These are phyloP conservation scores for Eleutherodactylus coqui DNA, from an alignment of 2,797 vertebrate genomes.

Conservation along the genomic window DNA sequence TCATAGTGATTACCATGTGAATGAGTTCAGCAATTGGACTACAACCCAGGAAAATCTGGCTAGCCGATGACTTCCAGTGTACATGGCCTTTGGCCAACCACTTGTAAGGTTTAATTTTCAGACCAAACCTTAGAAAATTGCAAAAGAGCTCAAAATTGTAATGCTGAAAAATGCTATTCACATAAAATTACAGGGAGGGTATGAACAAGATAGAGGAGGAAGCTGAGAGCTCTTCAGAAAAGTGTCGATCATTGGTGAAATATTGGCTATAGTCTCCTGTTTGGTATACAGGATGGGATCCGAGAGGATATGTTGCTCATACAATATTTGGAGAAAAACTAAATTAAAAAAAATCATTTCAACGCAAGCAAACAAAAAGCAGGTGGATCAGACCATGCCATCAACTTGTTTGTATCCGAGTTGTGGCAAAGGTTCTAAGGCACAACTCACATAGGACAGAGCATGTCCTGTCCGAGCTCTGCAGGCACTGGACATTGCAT, in stretches of 20 bases:
- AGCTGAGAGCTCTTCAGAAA: background rate
- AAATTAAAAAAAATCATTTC: too few species aligned
- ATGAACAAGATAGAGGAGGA: background rate
- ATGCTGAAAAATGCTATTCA: background rate
- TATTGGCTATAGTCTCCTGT: background rate
- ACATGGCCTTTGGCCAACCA: background rate
- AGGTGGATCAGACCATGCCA: background rate
- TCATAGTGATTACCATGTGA: background rate
- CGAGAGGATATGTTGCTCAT: background rate
- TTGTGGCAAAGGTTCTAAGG: too few species aligned
- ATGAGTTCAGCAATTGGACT: too few species aligned
- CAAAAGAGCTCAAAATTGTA: background rate
- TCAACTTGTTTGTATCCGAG: too few species aligned
- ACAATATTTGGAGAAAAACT: too few species aligned
- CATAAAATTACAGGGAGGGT: background rate
- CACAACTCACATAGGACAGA: too few species aligned
- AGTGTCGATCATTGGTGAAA: background rate
- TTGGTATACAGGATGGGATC: background rate
- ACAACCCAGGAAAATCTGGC: background rate
- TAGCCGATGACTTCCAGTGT: background rate
- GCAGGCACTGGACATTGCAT: too few species aligned
- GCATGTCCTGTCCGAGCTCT: too few species aligned
- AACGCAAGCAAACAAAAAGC: background rate
- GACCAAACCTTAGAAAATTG: background rate
- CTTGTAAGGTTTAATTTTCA: slow-evolving; percentile 2